Evolutionary conservation across 2,888 invertebrate species (phyloP).

Genomic region (Lasioglossum morio): DNA sequence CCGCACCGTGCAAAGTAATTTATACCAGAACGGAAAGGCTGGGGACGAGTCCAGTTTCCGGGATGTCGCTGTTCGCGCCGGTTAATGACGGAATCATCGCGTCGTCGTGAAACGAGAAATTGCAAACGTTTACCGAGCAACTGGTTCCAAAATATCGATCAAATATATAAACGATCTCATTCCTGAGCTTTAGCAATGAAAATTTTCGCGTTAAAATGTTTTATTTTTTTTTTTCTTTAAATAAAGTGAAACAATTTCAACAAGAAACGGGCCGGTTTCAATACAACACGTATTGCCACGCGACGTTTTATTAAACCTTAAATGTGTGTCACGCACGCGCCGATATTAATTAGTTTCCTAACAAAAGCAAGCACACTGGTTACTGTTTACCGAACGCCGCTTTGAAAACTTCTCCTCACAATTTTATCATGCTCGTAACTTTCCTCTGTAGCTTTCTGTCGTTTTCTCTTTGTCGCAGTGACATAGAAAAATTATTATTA

Average conservation of each 20-base stretch:
- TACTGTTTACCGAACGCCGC: not conserved
- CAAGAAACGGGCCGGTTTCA: not conserved
- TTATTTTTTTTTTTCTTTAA: no score
- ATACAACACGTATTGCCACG: not conserved
- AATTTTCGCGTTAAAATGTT: no score
- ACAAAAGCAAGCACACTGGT: not conserved
- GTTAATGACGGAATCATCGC: constrained; percentile 1
- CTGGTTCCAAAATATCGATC: not conserved
- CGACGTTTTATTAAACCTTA: not conserved
- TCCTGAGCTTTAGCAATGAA: no score
- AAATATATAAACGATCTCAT: no score
- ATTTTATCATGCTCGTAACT: not conserved
- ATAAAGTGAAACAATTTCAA: not conserved
- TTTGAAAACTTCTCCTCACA: not conserved
- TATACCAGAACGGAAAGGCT: constrained; percentile 11
- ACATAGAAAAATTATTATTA: not conserved
- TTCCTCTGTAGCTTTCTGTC: not conserved
- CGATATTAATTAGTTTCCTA: not conserved
- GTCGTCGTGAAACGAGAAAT: not conserved
- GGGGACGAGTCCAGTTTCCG: constrained; percentile 12
- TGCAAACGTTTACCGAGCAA: not conserved
- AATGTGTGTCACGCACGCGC: not conserved
- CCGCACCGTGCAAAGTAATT: constrained; percentile 38
- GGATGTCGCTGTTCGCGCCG: constrained; percentile 11
- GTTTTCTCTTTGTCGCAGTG: not conserved